These are phyloP conservation scores for Eumerus sabulonum DNA, from an alignment of 2,888 invertebrate genomes.

Conservation along the genomic window DNA sequence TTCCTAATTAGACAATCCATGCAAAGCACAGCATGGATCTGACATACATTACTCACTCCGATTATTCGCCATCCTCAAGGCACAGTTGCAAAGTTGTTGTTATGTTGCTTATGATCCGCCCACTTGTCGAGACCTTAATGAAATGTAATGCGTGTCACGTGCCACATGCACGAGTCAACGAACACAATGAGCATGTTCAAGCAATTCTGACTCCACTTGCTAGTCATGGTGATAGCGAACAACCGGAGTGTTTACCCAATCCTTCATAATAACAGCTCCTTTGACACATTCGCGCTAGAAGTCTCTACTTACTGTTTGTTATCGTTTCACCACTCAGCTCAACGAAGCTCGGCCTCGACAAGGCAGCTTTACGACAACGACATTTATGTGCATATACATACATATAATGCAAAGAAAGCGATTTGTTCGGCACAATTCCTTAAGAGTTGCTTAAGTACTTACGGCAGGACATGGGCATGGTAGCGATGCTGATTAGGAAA, in stretches of 20 bases:
- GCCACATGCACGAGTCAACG: conserved; percentile 45
- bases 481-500: conserved; percentile 43
- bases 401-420: conserved; percentile 56
- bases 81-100: no score
- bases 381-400: no score
- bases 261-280: conserved; percentile 48
- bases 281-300: conserved; percentile 38
- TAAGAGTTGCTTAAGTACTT: conserved; percentile 30
- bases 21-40: conserved; percentile 16
- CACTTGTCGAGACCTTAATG: conserved; percentile 36
- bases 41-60: neutral
- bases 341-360: no score
- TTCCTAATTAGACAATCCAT: conserved; percentile 41
- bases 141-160: conserved; percentile 68
- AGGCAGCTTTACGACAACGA: conserved; percentile 30
- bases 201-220: conserved; percentile 20
- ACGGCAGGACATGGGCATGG: conserved; percentile 24
- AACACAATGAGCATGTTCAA: conserved; percentile 25
- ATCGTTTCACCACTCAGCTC: neutral
- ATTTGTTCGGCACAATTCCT: conserved; percentile 34
- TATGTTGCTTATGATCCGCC: no score
- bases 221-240: conserved; percentile 26
- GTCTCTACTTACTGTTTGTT: neutral
- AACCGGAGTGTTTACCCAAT: conserved; percentile 40
- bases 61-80: neutral